phyloP scores from a whole-genome alignment of 2,888 invertebrate species.

The Selenia dentaria region DNA sequence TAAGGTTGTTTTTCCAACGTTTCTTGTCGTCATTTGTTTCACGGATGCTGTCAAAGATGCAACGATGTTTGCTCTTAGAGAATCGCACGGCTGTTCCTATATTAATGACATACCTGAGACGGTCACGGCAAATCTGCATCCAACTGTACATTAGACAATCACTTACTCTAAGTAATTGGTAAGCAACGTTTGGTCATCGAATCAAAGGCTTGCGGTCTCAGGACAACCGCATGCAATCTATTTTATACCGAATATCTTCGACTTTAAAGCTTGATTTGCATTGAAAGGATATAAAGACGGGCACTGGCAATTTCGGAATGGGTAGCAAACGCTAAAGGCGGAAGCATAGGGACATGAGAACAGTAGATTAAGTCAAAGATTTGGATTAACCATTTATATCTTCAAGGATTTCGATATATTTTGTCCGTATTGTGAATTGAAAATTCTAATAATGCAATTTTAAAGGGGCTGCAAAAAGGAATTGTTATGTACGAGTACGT shows the following conservation, averaged over 20 bases:
- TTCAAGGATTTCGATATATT: no score
- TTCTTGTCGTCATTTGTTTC: no score
- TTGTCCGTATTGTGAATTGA: no score
- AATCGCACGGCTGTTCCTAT: no score
- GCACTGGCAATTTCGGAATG: constrained; percentile 67
- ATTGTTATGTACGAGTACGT: no score
- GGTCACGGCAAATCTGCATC: constrained; percentile 15
- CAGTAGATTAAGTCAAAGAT: constrained; percentile 1
- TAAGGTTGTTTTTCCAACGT: no score
- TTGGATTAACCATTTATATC: no score
- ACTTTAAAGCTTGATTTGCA: constrained; percentile 33
- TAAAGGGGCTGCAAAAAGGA: no score
- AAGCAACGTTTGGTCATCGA: constrained; percentile 69
- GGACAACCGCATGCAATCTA: constrained; percentile 30
- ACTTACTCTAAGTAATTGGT: constrained; percentile 79
- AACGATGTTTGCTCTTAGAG: no score
- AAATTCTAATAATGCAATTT: no score
- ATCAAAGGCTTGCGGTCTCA: constrained; percentile 68
- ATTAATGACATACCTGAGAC: neutral
- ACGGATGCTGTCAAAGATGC: no score
- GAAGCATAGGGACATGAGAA: constrained; percentile 51
- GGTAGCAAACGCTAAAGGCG: constrained; percentile 59
- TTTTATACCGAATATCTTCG: constrained; percentile 31
- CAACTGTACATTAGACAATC: constrained; percentile 64
- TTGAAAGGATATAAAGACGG: constrained; percentile 34